Percentiles rank a stretch among this genome's conserved stretches.
Evolutionary conservation across 1,140 invertebrate species (phyloP).

Genomic region (Scaptomyza pallida): DNA sequence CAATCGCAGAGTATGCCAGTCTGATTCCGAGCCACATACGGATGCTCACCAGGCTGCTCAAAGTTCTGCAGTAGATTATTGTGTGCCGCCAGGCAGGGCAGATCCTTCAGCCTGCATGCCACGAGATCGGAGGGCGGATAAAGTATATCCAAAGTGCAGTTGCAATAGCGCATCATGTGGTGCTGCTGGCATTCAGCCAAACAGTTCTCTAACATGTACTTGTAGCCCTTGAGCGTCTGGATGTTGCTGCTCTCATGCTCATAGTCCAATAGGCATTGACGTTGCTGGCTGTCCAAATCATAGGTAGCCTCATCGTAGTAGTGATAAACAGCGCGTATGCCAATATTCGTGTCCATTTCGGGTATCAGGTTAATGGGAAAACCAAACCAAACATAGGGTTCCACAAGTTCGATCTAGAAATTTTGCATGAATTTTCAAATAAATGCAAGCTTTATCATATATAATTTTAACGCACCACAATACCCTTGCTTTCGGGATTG

Average conservation of each 20-base stretch:
- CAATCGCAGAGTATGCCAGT: constrained; percentile 67
- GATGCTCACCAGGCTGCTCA: constrained; percentile 47
- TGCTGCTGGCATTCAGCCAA: constrained; percentile 65
- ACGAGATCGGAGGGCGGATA: constrained; percentile 63
- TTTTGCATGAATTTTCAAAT: too few relatives aligned
- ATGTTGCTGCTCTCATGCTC: constrained; percentile 54
- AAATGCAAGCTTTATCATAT: too few relatives aligned
- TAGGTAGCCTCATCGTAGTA: constrained; percentile 56
- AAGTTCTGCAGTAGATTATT: constrained; percentile 54
- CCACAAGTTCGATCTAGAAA: constrained; percentile 56
- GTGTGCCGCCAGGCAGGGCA: constrained; percentile 64
- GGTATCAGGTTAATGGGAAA: constrained; percentile 44
- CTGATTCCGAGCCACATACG: constrained; percentile 31
- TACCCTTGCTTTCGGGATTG: constrained; percentile 50
- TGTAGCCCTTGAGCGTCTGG: constrained; percentile 47
- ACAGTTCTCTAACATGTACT: constrained; percentile 78
- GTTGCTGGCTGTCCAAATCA: constrained; percentile 28
- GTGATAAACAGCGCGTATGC: constrained; percentile 55
- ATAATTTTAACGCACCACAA: constrained; percentile 63
- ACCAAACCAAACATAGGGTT: constrained; percentile 53
- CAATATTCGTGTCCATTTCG: constrained; percentile 49
- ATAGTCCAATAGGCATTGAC: constrained; percentile 58
- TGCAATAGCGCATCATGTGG: constrained; percentile 64
- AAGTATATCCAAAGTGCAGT: constrained; percentile 74
- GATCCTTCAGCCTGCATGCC: constrained; percentile 55